These are phyloP conservation scores for Dicentrarchus labrax DNA, from an alignment of 2,113 vertebrate species.

Conservation along the genomic window DNA sequence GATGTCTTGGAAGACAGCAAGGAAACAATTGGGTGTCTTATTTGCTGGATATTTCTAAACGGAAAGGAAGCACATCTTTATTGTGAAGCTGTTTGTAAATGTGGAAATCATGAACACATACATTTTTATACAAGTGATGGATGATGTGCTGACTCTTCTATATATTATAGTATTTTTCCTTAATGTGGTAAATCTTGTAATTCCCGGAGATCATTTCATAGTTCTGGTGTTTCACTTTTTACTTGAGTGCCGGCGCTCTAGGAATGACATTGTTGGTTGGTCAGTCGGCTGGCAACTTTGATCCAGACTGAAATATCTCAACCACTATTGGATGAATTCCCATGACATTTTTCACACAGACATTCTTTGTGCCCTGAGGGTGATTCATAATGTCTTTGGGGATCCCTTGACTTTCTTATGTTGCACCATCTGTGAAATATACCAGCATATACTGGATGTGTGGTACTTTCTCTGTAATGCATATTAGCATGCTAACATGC, in stretches of 20 bases:
- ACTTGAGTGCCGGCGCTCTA: neutral
- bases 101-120: neutral
- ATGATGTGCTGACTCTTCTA: neutral
- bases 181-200: neutral
- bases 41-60: neutral
- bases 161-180: neutral
- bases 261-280: neutral
- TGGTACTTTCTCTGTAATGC: too few species aligned
- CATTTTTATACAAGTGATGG: neutral
- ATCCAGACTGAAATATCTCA: constrained; percentile 8
- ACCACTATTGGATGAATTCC: neutral
- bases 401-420: neutral
- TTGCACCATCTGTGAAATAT: neutral
- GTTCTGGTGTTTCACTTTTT: neutral
- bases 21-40: constrained; percentile 32
- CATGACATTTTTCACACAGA: neutral
- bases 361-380: neutral
- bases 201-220: constrained; percentile 1
- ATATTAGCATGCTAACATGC: neutral
- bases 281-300: too few species aligned
- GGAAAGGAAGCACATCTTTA: too few species aligned
- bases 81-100: neutral
- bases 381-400: neutral
- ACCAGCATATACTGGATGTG: neutral
- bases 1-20: constrained; percentile 35